Evolutionary conservation across 2,797 vertebrate genomes (phyloP).

Genomic region (Pseudochirops cupreus): DNA sequence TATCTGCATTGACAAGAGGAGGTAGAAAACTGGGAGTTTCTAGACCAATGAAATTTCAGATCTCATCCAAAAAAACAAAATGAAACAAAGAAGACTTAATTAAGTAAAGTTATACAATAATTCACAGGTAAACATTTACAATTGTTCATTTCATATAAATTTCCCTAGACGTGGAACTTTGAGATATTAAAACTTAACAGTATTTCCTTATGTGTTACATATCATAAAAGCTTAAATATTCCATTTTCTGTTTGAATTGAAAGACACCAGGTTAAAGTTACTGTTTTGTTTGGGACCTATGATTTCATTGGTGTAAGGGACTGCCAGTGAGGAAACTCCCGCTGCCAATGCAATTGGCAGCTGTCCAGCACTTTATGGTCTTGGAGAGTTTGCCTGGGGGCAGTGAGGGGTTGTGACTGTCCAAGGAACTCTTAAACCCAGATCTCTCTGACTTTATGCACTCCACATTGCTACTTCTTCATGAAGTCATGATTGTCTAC

Average conservation of each 20-base stretch:
- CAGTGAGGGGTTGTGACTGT: not conserved
- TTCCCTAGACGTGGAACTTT: not conserved
- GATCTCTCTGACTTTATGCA: not conserved
- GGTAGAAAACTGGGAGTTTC: not conserved
- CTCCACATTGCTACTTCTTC: not conserved
- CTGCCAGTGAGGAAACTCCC: not conserved
- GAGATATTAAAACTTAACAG: not conserved
- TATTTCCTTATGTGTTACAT: slow-evolving; percentile 2
- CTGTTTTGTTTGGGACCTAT: not conserved
- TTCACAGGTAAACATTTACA: not conserved
- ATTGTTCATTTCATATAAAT: not conserved
- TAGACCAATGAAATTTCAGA: not conserved
- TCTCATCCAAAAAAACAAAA: not conserved
- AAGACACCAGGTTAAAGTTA: not conserved
- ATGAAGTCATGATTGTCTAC: not conserved
- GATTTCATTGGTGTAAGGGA: not conserved
- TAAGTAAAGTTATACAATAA: not conserved
- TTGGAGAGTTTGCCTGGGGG: not conserved
- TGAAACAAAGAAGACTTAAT: not conserved
- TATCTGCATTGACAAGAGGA: not conserved
- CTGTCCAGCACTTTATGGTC: not conserved
- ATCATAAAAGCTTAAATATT: not conserved
- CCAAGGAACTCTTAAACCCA: not conserved
- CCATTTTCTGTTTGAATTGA: not conserved
- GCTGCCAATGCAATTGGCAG: not conserved